Percentiles rank a stretch among this genome's conserved stretches.
phyloP scores from a whole-genome alignment of 2,797 vertebrate species.

The Syngnathus acus region DNA sequence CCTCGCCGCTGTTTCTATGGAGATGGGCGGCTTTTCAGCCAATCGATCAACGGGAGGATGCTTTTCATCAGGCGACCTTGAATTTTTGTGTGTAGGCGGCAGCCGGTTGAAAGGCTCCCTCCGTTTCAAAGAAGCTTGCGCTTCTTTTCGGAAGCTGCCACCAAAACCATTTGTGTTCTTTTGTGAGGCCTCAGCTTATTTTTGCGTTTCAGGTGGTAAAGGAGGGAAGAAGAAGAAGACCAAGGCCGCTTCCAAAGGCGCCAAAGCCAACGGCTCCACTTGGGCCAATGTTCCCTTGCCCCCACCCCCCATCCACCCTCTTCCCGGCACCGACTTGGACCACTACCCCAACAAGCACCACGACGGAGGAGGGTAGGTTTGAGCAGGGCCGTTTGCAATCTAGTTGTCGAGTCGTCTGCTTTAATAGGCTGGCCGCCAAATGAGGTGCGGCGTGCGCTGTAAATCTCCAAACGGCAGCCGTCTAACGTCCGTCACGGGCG shows the following conservation, averaged over 20 bases:
- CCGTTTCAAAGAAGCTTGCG: slow-evolving; percentile 24
- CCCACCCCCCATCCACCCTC: slow-evolving; percentile 90
- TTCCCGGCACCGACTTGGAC: slow-evolving; percentile 93
- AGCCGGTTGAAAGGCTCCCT: slow-evolving; percentile 45
- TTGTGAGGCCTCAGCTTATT: background rate
- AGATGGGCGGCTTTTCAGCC: slow-evolving; percentile 62
- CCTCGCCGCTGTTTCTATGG: slow-evolving; percentile 66
- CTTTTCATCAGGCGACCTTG: slow-evolving; percentile 68
- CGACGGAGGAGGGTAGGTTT: slow-evolving; percentile 79
- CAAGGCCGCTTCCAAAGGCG: slow-evolving; percentile 83
- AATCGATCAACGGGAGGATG: slow-evolving; percentile 57
- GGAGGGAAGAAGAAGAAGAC: slow-evolving; percentile 99
- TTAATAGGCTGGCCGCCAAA: slow-evolving; percentile 75
- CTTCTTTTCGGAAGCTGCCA: slow-evolving; percentile 40
- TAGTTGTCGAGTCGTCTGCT: slow-evolving; percentile 60
- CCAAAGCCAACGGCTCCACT: slow-evolving; percentile 88
- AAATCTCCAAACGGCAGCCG: slow-evolving; percentile 70
- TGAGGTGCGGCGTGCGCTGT: slow-evolving; percentile 65
- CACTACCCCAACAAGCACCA: slow-evolving; percentile 87
- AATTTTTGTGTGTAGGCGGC: slow-evolving; percentile 46
- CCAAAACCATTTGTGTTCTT: background rate
- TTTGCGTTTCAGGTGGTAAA: slow-evolving; percentile 81
- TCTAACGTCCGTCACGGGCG: slow-evolving; percentile 69
- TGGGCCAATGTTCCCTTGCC: slow-evolving; percentile 95
- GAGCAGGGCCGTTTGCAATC: slow-evolving; percentile 54